Evolutionary conservation across 2,113 vertebrate genomes (phyloP).

Genomic region (Herpailurus yagouaroundi): DNA sequence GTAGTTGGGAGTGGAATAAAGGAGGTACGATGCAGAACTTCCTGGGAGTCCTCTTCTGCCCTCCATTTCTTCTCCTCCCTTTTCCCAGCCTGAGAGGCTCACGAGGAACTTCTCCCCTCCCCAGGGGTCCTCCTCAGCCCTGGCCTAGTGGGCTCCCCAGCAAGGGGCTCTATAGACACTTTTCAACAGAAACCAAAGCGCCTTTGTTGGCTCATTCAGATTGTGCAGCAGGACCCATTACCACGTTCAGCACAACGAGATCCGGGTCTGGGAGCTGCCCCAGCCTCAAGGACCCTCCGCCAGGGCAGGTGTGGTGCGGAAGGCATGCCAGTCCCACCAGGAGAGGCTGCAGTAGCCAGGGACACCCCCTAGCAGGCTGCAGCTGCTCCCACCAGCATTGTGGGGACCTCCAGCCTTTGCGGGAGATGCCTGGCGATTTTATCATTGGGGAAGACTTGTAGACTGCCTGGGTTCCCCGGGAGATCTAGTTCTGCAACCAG

Average conservation of each 20-base stretch:
- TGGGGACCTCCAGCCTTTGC: background rate
- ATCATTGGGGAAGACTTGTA: background rate
- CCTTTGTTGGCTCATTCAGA: background rate
- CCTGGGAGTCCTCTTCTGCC: background rate
- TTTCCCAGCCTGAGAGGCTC: background rate
- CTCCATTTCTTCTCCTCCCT: background rate
- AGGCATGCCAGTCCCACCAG: background rate
- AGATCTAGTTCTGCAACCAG: background rate
- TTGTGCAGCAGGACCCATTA: fast-evolving
- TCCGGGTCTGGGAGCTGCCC: background rate
- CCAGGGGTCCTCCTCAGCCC: background rate
- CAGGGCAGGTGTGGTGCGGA: too few species aligned
- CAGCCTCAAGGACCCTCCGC: background rate
- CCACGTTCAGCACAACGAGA: background rate
- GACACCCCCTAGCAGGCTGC: fast-evolving
- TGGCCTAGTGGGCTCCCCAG: background rate
- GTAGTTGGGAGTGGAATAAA: background rate
- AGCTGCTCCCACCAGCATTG: background rate
- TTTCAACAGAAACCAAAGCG: background rate
- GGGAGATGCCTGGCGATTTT: background rate
- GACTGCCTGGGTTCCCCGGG: background rate
- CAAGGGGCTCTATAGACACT: background rate
- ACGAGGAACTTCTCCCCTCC: background rate
- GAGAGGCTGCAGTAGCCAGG: background rate
- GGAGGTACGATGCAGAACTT: background rate